These are phyloP conservation scores for Leptinotarsa juncta DNA, from an alignment of 2,888 invertebrate species.

Conservation along the genomic window DNA sequence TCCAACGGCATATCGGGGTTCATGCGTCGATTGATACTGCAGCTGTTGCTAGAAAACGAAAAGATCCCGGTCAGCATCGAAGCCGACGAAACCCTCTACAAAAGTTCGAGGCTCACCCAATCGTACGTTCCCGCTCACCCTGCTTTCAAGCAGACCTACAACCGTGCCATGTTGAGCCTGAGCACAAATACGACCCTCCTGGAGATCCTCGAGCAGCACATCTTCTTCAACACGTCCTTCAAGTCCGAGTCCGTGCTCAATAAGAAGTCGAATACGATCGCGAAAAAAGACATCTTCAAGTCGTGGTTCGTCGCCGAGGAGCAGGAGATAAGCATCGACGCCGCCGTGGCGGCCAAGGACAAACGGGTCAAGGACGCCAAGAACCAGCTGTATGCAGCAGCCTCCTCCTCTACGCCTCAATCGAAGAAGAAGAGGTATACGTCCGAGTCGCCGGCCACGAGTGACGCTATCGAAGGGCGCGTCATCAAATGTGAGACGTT, in stretches of 20 bases:
- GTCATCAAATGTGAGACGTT: conserved; percentile 60
- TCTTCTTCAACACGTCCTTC: conserved; percentile 62
- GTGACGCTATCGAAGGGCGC: conserved; percentile 60
- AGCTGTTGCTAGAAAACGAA: conserved; percentile 88
- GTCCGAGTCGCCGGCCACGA: conserved; percentile 34
- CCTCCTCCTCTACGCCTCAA: conserved; percentile 59
- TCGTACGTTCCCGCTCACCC: conserved; percentile 71
- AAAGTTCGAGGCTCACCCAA: conserved; percentile 59
- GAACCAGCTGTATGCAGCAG: conserved; percentile 67
- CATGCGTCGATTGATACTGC: conserved; percentile 82
- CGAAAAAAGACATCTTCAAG: conserved; percentile 56
- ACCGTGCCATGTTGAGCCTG: conserved; percentile 78
- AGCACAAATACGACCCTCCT: conserved; percentile 82
- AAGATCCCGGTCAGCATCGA: conserved; percentile 81
- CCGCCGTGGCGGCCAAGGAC: conserved; percentile 89
- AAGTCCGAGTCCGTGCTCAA: conserved; percentile 49
- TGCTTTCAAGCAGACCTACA: conserved; percentile 78
- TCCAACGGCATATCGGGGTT: conserved; percentile 83
- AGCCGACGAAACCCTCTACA: conserved; percentile 64
- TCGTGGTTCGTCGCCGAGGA: conserved; percentile 65
- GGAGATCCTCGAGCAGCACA: conserved; percentile 76
- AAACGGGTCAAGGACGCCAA: conserved; percentile 88
- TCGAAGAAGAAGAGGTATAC: conserved; percentile 62
- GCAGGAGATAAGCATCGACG: conserved; percentile 78
- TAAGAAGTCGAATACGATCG: conserved; percentile 44